A percentile compares a stretch with the other conserved stretches of the same genome.
Conservation (phyloP, 2,113 vertebrate species). For the Oenanthe oenanthe region DNA sequence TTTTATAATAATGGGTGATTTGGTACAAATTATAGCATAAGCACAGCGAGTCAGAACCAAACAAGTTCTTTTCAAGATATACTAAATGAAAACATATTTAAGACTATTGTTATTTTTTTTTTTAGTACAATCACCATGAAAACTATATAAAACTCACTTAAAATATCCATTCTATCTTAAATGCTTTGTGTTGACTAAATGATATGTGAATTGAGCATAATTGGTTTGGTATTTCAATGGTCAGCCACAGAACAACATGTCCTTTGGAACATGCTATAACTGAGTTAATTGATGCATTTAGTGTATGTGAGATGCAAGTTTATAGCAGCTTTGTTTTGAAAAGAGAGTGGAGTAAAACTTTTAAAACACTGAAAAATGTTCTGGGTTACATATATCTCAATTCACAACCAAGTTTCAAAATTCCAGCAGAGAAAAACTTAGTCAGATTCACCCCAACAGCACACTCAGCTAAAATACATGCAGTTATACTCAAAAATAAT, state of each 20-base stretch:
- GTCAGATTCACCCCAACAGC: background rate
- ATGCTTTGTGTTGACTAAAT: constrained; percentile 8
- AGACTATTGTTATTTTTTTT: constrained; percentile 24
- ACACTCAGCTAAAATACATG: background rate
- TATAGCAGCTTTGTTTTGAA: background rate
- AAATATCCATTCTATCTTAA: constrained; percentile 13
- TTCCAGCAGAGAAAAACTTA: background rate
- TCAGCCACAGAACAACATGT: constrained; percentile 12
- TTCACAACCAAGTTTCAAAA: background rate
- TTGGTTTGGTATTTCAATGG: constrained; percentile 39
- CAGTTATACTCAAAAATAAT: background rate
- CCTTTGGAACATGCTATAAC: constrained; percentile 12
- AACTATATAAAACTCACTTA: constrained; percentile 44
- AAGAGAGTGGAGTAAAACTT: background rate
- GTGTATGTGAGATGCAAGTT: background rate
- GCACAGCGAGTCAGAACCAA: constrained; percentile 23
- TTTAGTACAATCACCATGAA: constrained; percentile 47
- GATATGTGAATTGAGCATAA: constrained; percentile 4
- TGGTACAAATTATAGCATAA: constrained; percentile 14
- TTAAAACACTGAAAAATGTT: background rate
- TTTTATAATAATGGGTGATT: constrained; percentile 3
- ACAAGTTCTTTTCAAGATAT: constrained; percentile 17
- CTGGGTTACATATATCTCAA: background rate
- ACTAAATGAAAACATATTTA: constrained; percentile 31
- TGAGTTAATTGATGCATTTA: background rate